These are phyloP conservation scores for Ischnura elegans DNA, from an alignment of 2,888 invertebrate species.

Conservation along the genomic window DNA sequence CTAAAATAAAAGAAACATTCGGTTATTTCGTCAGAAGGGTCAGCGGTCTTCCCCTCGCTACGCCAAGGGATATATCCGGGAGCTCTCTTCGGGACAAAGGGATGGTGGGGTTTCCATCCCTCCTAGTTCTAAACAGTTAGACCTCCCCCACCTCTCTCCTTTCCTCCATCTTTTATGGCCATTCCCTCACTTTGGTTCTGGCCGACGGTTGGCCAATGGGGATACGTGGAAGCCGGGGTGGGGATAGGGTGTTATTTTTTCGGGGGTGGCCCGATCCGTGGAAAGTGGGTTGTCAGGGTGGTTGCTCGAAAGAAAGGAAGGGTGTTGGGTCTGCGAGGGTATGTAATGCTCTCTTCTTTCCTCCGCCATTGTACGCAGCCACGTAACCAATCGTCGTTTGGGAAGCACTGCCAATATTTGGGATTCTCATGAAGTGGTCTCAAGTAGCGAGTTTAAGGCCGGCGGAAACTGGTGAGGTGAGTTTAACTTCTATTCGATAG, in stretches of 20 bases:
- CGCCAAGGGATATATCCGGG: conserved; percentile 58
- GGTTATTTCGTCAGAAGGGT: conserved; percentile 63
- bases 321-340: background rate
- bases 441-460: too few relatives aligned
- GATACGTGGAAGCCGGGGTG: background rate
- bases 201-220: conserved; percentile 39
- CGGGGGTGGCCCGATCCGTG: too few relatives aligned
- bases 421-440: too few relatives aligned
- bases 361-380: too few relatives aligned
- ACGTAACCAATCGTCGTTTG: too few relatives aligned
- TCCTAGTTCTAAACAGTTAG: background rate
- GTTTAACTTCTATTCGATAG: too few relatives aligned
- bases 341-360: too few relatives aligned
- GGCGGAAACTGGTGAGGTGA: too few relatives aligned
- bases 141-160: background rate
- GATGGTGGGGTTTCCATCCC: background rate
- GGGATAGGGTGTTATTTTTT: background rate
- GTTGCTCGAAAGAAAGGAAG: background rate
- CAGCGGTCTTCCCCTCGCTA: conserved; percentile 29
- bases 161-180: conserved; percentile 47
- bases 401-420: too few relatives aligned
- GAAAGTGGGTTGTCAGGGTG: background rate
- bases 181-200: conserved; percentile 45
- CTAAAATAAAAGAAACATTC: conserved; percentile 50
- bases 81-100: background rate